Percentiles rank a stretch among this genome's conserved stretches.
These are phyloP conservation scores for Atethmia centrago DNA, from an alignment of 2,888 invertebrate genomes.

Conservation along the genomic window DNA sequence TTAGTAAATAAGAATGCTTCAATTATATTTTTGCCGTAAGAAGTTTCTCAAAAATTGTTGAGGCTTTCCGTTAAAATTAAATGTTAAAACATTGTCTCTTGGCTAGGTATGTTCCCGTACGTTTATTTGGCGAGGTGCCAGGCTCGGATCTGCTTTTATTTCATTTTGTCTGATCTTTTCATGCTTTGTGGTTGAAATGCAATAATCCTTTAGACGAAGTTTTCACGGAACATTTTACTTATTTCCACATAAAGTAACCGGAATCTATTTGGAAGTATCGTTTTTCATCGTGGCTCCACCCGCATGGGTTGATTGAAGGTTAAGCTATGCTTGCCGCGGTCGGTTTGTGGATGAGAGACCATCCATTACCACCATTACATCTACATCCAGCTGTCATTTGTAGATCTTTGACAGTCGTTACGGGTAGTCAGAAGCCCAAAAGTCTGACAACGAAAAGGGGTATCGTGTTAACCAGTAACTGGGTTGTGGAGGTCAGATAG, in stretches of 20 bases:
- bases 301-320: too few species aligned
- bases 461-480: too few species aligned
- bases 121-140: constrained; percentile 39
- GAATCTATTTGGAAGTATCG: background rate
- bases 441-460: too few species aligned
- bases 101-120: background rate
- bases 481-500: too few species aligned
- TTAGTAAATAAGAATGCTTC: background rate
- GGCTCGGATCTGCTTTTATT: constrained; percentile 7
- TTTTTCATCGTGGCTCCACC: background rate
- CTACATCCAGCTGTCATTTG: too few species aligned
- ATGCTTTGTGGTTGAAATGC: constrained; percentile 34
- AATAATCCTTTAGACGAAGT: constrained; percentile 38
- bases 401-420: too few species aligned
- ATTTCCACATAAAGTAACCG: background rate
- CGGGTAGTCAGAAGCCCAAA: too few species aligned
- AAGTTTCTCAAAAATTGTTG: background rate
- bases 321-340: too few species aligned
- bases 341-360: too few species aligned
- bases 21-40: background rate
- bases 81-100: constrained; percentile 23
- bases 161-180: constrained; percentile 39
- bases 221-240: constrained; percentile 16
- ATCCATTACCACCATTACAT: too few species aligned
- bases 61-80: constrained; percentile 6